A percentile compares a stretch with the other conserved stretches of the same genome.
Conservation (phyloP, 2,113 vertebrate genomes). For the Butorides virescens region DNA sequence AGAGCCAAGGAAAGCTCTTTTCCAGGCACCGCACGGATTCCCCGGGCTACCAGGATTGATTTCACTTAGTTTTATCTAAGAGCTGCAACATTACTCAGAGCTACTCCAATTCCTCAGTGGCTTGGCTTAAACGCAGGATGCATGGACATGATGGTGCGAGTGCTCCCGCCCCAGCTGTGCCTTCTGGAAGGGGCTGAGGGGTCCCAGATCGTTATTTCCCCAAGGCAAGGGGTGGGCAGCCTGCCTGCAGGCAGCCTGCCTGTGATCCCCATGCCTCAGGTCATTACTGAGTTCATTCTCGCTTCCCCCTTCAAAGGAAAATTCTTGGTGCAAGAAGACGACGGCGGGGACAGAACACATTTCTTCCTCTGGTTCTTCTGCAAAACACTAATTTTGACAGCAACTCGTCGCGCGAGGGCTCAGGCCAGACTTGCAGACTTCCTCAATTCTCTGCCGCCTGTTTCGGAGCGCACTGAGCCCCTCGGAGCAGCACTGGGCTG, state of each 20-base stretch:
- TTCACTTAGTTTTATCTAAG: neutral
- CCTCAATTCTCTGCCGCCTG: rapidly evolving
- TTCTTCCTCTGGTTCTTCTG: neutral
- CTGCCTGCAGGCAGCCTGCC: neutral
- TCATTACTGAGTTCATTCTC: neutral
- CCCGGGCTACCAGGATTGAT: neutral
- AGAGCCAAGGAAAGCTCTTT: neutral
- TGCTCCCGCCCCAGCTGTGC: rapidly evolving
- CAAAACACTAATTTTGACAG: neutral
- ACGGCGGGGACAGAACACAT: rapidly evolving
- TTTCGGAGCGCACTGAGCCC: rapidly evolving
- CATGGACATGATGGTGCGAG: rapidly evolving
- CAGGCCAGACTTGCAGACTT: neutral
- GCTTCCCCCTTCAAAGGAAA: neutral
- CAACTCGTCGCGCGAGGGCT: neutral
- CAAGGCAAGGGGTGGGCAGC: neutral
- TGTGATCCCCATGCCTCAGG: rapidly evolving
- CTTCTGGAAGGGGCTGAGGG: neutral
- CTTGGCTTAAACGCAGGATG: neutral
- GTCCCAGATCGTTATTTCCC: neutral
- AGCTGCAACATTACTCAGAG: neutral
- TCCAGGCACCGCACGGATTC: neutral
- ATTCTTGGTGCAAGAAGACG: neutral
- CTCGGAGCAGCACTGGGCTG: neutral
- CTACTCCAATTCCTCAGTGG: neutral